Evolutionary conservation across 2,113 vertebrate genomes (phyloP).

Genomic region (Scatophagus argus): DNA sequence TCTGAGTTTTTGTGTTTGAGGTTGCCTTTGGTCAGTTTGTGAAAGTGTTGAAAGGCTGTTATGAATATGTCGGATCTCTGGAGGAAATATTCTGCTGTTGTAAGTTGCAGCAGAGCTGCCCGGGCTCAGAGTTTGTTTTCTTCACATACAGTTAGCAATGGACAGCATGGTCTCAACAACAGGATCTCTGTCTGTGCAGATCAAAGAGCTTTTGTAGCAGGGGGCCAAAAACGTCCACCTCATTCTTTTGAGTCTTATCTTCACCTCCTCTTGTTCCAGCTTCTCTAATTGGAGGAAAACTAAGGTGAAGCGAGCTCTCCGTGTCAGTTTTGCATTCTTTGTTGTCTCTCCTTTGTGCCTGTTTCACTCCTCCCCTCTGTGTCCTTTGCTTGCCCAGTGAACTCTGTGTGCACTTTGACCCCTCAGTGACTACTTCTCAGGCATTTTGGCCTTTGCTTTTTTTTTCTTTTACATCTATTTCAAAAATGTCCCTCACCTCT

Average conservation of each 20-base stretch:
- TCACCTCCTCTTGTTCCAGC: conserved; percentile 54
- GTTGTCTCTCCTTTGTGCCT: conserved; percentile 72
- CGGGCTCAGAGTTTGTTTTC: conserved; percentile 38
- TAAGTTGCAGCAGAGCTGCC: conserved; percentile 14
- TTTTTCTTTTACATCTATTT: conserved; percentile 57
- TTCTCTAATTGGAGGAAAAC: conserved; percentile 67
- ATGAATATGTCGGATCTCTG: conserved; percentile 43
- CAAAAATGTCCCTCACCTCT: conserved; percentile 56
- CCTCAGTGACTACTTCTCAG: conserved; percentile 69
- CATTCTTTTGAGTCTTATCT: conserved; percentile 62
- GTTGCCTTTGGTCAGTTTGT: conserved; percentile 35
- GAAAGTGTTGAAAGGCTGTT: conserved; percentile 56
- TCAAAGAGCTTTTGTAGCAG: conserved; percentile 61
- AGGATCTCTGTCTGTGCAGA: conserved; percentile 49
- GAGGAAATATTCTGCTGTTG: conserved; percentile 53
- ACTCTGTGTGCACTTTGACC: conserved; percentile 83
- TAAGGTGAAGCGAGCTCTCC: conserved; percentile 67
- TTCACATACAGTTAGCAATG: conserved; percentile 41
- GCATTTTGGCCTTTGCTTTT: conserved; percentile 65
- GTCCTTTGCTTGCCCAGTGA: conserved; percentile 74
- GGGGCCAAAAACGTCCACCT: conserved; percentile 55
- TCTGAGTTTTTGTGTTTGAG: conserved; percentile 31
- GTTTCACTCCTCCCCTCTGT: conserved; percentile 55
- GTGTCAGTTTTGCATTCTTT: conserved; percentile 68
- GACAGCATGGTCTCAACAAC: conserved; percentile 37